Evolutionary conservation across 2,113 vertebrate species (phyloP), one percentile per base, ranked within the genome.

Genomic region (Ptychochromis oligacanthus): DNA sequence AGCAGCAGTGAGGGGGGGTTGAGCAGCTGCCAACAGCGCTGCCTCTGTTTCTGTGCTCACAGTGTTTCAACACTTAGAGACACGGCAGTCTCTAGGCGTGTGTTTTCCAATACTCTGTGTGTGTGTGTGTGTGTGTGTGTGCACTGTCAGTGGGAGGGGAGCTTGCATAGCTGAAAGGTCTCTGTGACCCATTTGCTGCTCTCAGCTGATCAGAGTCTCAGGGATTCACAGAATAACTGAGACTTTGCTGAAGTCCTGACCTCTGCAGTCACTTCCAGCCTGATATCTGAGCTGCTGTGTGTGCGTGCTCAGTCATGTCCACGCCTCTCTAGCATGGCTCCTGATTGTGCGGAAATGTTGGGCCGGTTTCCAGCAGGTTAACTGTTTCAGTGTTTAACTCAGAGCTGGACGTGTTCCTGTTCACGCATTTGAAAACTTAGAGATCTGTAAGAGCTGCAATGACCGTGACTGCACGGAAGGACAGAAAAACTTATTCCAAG

Each of bases 131-230:
- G 36, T 8, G 56, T 62, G 54, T 24, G 12, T 58, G 36, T n/a
- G 28, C 2, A 4, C 13, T 13, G 43, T 13, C 6, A 3, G 64
- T 12, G 40, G 8, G 22, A 46, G 54, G 52, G 56, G 18, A 5
- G 43, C 22, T 8, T n/a, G 6, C 72, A 54, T 4, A 61, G 52
- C 80, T 88, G 56, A 77, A 40, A 84, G 28, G 77, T 79, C 65
- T 84, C 70, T n/a, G 28, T 83, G 64, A 80, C 76, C 34, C 49
- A 8, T 59, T 75, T 86, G 70, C 58, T 56, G 17, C 46, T 3
- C 7, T 11, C 24, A n/a, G 82, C 87, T 36, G 55, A 52, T 52
- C 0, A 46, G 46, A 76, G 9, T 5, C 49, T 18, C 78, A 7
- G 36, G 36, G 36, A 36, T 36, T 36, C 36, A 28, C 24, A 28